phyloP scores from a whole-genome alignment of 1,140 invertebrate species.

The Drosophila punjabiensis region DNA sequence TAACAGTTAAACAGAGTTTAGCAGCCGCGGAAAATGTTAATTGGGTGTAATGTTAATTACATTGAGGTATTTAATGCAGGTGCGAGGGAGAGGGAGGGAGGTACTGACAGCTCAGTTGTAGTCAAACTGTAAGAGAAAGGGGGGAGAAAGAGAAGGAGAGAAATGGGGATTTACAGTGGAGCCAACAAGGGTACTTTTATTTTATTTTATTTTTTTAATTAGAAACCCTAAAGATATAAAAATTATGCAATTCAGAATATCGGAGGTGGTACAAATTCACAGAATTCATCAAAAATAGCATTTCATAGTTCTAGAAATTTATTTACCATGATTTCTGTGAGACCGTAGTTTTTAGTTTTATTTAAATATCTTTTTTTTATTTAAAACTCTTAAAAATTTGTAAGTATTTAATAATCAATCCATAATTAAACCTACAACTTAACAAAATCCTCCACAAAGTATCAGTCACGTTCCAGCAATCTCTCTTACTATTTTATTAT shows the following conservation, averaged over 20 bases:
- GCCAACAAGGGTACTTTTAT: not conserved
- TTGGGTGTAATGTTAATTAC: constrained; percentile 82
- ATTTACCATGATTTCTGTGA: no score
- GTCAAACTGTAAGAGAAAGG: constrained; percentile 37
- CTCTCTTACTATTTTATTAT: not conserved
- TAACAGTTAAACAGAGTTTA: constrained; percentile 72
- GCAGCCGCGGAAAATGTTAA: constrained; percentile 76
- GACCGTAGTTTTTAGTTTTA: no score
- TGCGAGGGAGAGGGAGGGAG: constrained; percentile 11
- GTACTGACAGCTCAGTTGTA: constrained; percentile 6
- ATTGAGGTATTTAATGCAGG: constrained; percentile 53
- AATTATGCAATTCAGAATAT: not conserved
- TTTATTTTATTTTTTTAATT: not conserved
- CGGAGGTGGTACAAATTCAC: no score
- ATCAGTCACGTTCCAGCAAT: not conserved
- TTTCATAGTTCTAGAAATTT: no score
- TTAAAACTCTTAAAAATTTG: no score
- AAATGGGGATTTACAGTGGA: not conserved
- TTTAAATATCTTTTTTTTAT: no score
- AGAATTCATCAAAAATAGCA: no score
- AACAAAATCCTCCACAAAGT: not conserved
- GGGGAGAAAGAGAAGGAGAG: not conserved
- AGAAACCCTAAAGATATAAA: no score
- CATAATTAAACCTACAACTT: not conserved
- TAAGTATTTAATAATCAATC: not conserved